Conservation (phyloP, 1,140 invertebrate genomes). For the Medauroidea extradentata region DNA sequence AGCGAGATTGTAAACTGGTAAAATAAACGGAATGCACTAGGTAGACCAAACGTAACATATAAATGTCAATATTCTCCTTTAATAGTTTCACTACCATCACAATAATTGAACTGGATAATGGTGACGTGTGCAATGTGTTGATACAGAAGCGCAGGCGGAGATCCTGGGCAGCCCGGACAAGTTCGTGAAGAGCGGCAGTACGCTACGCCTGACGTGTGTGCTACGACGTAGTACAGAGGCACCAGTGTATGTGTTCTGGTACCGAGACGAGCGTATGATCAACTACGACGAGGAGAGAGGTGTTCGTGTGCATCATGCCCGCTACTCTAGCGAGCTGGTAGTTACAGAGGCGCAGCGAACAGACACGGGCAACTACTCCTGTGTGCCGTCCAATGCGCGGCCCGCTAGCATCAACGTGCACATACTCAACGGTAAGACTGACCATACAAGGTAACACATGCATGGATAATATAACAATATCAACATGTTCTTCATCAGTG, state of each 20-base stretch:
- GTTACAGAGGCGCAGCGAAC: slow-evolving; percentile 51
- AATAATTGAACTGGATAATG: not conserved
- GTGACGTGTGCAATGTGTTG: not conserved
- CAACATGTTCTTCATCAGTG: no score
- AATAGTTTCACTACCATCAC: no score
- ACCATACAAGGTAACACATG: no score
- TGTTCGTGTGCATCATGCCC: slow-evolving; percentile 42
- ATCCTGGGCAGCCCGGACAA: slow-evolving; percentile 42
- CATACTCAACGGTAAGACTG: slow-evolving; percentile 53
- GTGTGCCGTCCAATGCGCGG: slow-evolving; percentile 62
- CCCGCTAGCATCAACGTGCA: slow-evolving; percentile 64
- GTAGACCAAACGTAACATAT: no score
- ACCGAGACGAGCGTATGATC: slow-evolving; percentile 48
- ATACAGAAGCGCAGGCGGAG: slow-evolving; percentile 38
- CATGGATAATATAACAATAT: no score
- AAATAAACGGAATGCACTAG: no score
- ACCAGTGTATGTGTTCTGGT: slow-evolving; percentile 49
- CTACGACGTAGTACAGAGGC: slow-evolving; percentile 44
- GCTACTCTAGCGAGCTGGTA: slow-evolving; percentile 50
- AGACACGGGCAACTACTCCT: slow-evolving; percentile 64
- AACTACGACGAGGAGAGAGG: slow-evolving; percentile 45
- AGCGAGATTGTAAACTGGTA: no score
- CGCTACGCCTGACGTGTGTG: slow-evolving; percentile 40
- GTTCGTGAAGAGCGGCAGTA: slow-evolving; percentile 41
- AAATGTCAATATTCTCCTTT: no score